Evolutionary conservation across 2,888 invertebrate species (phyloP).

Genomic region (Drosophila kokeensis): DNA sequence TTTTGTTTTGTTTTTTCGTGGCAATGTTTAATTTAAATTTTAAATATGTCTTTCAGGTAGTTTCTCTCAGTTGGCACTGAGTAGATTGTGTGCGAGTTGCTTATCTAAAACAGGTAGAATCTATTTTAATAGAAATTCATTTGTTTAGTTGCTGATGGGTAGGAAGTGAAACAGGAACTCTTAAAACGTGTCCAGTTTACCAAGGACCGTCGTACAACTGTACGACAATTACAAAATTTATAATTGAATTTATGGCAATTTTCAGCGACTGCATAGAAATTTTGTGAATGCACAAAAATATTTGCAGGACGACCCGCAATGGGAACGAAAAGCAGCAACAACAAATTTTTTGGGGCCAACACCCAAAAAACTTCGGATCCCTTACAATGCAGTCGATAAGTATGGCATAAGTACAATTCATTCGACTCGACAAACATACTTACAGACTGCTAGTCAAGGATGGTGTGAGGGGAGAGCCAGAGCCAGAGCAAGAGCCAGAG

Average conservation of each 20-base stretch:
- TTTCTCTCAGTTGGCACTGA: conserved; percentile 8
- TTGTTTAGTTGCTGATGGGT: conserved; percentile 60
- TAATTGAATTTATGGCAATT: conserved; percentile 72
- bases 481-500: neutral
- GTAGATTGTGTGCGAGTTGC: conserved; percentile 28
- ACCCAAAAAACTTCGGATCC: conserved; percentile 64
- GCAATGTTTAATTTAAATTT: conserved; percentile 75
- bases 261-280: conserved; percentile 49
- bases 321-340: conserved; percentile 7
- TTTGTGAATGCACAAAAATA: conserved; percentile 52
- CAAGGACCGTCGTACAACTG: conserved; percentile 20
- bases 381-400: conserved; percentile 79
- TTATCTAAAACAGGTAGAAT: conserved; percentile 72
- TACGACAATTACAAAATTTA: conserved; percentile 47
- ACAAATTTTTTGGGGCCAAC: conserved; percentile 54
- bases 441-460: conserved; percentile 18
- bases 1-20: conserved; percentile 21
- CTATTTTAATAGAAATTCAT: conserved; percentile 60
- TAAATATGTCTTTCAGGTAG: conserved; percentile 72
- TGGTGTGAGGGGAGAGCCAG: neutral
- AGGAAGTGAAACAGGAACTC: conserved; percentile 47
- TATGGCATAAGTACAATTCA: conserved; percentile 76
- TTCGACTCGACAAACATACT: conserved; percentile 59
- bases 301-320: conserved; percentile 51
- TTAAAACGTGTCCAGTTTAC: conserved; percentile 33